Base-by-base conservation (phyloP, 2,113 vertebrate genomes). In the Calonectris borealis region DNA sequence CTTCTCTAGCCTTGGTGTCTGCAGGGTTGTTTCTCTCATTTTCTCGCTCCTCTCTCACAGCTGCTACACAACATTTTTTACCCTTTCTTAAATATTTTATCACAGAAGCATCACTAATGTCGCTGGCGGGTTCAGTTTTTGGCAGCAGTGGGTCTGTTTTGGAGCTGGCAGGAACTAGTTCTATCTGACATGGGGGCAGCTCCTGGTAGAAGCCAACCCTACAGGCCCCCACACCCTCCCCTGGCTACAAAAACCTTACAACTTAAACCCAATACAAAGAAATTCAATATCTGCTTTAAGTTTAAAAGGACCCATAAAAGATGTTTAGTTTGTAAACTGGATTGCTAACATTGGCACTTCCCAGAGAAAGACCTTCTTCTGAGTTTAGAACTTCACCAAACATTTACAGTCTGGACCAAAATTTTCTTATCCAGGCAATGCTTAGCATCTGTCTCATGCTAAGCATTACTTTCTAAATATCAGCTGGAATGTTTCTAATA, bases 181-280 rank as follows among this genome's bases (percentile, higher is more conserved):
- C 25, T 55, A 6, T 55, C 40, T 6, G 5, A 52, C 36, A 49
- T 2, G 2, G 26, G 3, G 5, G 11, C 10, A 64, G 26, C 20
- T 76, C 10, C 31, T 54, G 22, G 36, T 17, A 77, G 20, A 93
- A 52, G 14, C 46, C 38, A 57, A 10, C 2, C 13, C n/a, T 58
- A 13, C 7, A 66, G 17, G 6, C 11, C 15, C 3, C 5, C 5
- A 1, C 2, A 13, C 7, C 34, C 20, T 66, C 3, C n/a, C 3
- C 27, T 25, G 7, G 13, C n/a, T 52, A 31, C 24, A 62, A 78
- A 70, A 19, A 1, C 3, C 10, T 44, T 46, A 42, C 29, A 7
- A 60, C 9, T 88, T 76, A 68, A 75, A 66, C 57, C 9, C 5
- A 42, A 34, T 34, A 16, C 7, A 79, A 25, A 51, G 20, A 13